A percentile compares a stretch with the other conserved stretches of the same genome.
Conservation (phyloP, 2,888 invertebrate genomes). For the Tridacna gigas region DNA sequence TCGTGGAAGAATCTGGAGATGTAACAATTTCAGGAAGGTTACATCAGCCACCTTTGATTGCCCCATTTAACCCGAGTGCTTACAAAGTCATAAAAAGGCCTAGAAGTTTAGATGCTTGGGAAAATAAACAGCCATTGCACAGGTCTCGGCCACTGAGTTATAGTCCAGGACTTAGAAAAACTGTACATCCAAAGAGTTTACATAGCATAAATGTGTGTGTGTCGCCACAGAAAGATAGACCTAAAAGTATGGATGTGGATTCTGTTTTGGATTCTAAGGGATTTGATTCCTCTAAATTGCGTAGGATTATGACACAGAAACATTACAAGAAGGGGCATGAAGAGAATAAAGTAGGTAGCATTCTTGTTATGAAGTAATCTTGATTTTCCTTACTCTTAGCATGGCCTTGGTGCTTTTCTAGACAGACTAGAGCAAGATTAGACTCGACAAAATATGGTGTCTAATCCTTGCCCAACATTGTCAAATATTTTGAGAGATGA, state of each 20-base stretch:
- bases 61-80: conserved; percentile 47
- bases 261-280: conserved; percentile 48
- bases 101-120: conserved; percentile 54
- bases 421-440: no score
- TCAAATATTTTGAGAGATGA: no score
- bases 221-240: conserved; percentile 33
- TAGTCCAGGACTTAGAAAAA: conserved; percentile 57
- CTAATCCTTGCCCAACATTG: no score
- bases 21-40: conserved; percentile 22
- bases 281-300: conserved; percentile 54
- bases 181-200: conserved; percentile 55
- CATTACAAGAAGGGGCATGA: conserved; percentile 35
- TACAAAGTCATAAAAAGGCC: conserved; percentile 48
- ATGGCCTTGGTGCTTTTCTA: no score
- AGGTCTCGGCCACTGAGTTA: conserved; percentile 53
- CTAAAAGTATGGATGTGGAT: conserved; percentile 60
- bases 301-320: conserved; percentile 55
- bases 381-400: no score
- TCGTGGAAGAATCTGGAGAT: conserved; percentile 25
- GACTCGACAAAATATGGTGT: no score
- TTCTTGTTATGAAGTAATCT: no score
- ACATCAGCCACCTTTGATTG: conserved; percentile 42
- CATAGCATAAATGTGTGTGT: conserved; percentile 48
- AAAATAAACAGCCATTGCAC: conserved; percentile 9
- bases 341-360: conserved; percentile 19